Base-by-base conservation (phyloP, 2,113 vertebrate species). In the Prionailurus bengalensis region DNA sequence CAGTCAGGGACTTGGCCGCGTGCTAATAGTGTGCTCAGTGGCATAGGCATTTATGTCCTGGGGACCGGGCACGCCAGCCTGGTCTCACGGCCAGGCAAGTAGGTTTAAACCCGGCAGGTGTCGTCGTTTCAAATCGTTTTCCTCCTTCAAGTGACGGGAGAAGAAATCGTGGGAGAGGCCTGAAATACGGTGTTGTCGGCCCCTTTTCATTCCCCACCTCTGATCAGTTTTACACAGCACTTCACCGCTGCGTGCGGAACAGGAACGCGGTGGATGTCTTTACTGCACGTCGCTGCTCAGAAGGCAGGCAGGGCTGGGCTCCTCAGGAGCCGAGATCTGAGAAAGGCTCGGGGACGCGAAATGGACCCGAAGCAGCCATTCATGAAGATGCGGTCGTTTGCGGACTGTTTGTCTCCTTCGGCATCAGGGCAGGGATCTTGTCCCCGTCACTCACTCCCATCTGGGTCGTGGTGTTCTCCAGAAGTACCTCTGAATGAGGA, bases 91-190 rank as follows among this genome's bases (percentile, higher is more conserved):
- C 84, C 97, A 81, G 95, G 81, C 0, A 0, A 95, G 65, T 36
- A 70, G 96, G 98, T 98, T 94, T 95, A 97, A 94, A 79, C 94
- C 96, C 98, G 96, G 97, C 98, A 96, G 89, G 92, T 66, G 53
- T 25, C 96, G 96, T 97, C 65, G 48, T 68, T 97, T 97, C 97
- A 96, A 91, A 98, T 98, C 98, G 96, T 97, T 97, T 33, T 4
- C 39, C 89, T 84, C n/a, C 76, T 96, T 97, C 96, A 97, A 96
- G 89, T 70, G 85, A 97, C 92, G 80, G 82, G 87, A 95, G 27
- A 39, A 96, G 80, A 95, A 48, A 66, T 71, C 63, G 96, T 11
- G 76, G 85, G 95, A 95, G 94, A 97, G 97, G 82, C 83, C 97
- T 85, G 83, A 93, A 89, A 63, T 80, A 33, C 17, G 31, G 70